Conservation (phyloP, 2,888 invertebrate genomes). For the Andrena camellia region DNA sequence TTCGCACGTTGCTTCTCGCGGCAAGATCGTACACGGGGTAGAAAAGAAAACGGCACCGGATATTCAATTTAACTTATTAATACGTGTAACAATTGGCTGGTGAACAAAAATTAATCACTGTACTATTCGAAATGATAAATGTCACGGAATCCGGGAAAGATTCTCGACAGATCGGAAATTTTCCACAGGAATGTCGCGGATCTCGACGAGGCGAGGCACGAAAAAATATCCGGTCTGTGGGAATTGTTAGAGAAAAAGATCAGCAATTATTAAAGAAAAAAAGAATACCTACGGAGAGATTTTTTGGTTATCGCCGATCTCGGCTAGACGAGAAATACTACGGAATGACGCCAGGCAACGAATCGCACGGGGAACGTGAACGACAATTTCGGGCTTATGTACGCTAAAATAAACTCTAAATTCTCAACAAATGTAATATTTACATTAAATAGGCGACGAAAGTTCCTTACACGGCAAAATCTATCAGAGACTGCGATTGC, state of each 20-base stretch:
- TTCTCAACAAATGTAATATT: conserved; percentile 76
- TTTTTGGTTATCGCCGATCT: conserved; percentile 73
- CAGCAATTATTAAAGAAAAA: conserved; percentile 55
- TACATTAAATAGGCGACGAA: conserved; percentile 80
- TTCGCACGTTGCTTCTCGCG: neutral
- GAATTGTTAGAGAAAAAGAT: conserved; percentile 54
- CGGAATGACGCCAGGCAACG: conserved; percentile 62
- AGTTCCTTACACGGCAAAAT: conserved; percentile 76
- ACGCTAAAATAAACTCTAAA: conserved; percentile 57
- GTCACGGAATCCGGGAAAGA: conserved; percentile 35
- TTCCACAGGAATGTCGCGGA: neutral
- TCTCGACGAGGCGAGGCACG: conserved; percentile 11
- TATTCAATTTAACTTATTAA: conserved; percentile 56
- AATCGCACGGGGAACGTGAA: conserved; percentile 39
- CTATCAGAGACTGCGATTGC: conserved; percentile 77
- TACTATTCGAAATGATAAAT: conserved; percentile 44
- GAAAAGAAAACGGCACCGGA: conserved; percentile 33
- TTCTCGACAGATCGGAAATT: neutral
- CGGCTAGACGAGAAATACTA: conserved; percentile 49
- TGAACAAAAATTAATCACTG: conserved; percentile 63
- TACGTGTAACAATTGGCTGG: conserved; percentile 63
- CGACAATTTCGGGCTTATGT: conserved; percentile 53
- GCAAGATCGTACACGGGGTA: neutral
- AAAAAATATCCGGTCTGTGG: conserved; percentile 21
- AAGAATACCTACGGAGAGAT: conserved; percentile 56